Base-by-base conservation (phyloP, 2,888 invertebrate species). In the Cephus pygmeus region DNA sequence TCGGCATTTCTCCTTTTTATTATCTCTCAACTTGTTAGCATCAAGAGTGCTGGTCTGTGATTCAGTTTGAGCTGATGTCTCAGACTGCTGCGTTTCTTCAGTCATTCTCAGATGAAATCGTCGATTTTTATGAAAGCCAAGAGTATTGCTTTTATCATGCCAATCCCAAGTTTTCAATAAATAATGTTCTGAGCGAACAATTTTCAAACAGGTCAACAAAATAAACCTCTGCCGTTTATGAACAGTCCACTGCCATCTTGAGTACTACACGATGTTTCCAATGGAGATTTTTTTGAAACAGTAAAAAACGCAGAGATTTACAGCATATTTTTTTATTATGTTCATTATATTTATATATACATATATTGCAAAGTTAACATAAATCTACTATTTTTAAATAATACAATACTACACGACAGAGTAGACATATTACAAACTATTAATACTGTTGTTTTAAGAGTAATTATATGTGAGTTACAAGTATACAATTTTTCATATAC, bases 1-100 rank as follows among this genome's bases (percentile, higher is more conserved):
- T 89, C 94, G 94, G 84, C 94, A 93, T 92, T 94, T 94, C 85
- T 93, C 93, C 88, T 94, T 94, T 84, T 92, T 92, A 77, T 92
- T 93, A 84, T 94, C 94, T 88, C 93, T 93, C 85, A 88, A 91
- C 90, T 93, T 94, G 77, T 90, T 88, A 88, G 92, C 92, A 81
- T 90, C 90, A 73, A 85, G 83, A 79, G 85, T 84, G 79, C 79
- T 87, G 68, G 83, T 79, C 75, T 87, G 88, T 77, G 85, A 82
- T 75, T 90, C 90, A 78, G 91, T 92, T 91, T 93, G 93, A 73
- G 83, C 83, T 77, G 85, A 77, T 81, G 83, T 81, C 77, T 90
- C 89, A 23, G 88, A 81, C 80, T 85, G 87, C 75, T 85, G 88
- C 84, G 92, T 93, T 91, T 94, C 93, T 90, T 94, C 94, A 85